phyloP scores from a whole-genome alignment of 2,113 vertebrate genomes.

The Butorides virescens region DNA sequence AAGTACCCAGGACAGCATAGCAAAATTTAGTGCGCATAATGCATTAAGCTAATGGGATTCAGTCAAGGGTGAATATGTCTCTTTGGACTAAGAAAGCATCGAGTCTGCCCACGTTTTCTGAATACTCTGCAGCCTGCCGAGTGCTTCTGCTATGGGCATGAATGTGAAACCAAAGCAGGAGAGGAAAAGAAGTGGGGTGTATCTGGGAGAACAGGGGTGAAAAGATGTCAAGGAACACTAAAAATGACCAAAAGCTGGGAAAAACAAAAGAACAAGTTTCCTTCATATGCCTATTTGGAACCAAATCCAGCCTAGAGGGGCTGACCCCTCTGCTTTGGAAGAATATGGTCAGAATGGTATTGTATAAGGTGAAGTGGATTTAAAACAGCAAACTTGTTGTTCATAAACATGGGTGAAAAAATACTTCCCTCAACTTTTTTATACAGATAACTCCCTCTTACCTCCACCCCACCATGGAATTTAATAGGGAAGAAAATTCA shows the following conservation, averaged over 20 bases:
- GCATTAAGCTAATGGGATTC: slow-evolving; percentile 24
- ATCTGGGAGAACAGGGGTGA: background rate
- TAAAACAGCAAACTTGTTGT: background rate
- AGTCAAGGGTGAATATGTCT: background rate
- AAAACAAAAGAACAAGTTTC: background rate
- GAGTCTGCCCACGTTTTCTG: background rate
- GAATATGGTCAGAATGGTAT: background rate
- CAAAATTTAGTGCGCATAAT: background rate
- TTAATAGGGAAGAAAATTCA: background rate
- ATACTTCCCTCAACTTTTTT: background rate
- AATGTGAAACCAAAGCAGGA: background rate
- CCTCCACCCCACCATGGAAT: background rate
- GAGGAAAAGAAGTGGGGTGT: background rate
- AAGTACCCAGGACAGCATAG: background rate
- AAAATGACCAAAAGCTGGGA: background rate
- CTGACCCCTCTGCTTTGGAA: background rate
- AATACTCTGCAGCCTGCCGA: background rate
- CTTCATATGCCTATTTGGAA: background rate
- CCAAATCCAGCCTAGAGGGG: background rate
- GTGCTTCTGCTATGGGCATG: background rate
- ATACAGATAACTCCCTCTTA: background rate
- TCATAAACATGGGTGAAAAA: background rate
- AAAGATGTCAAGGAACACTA: background rate
- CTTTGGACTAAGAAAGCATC: slow-evolving; percentile 3
- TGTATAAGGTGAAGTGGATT: background rate